These are phyloP conservation scores for Eira barbara DNA, from an alignment of 2,113 vertebrate species.

Conservation along the genomic window DNA sequence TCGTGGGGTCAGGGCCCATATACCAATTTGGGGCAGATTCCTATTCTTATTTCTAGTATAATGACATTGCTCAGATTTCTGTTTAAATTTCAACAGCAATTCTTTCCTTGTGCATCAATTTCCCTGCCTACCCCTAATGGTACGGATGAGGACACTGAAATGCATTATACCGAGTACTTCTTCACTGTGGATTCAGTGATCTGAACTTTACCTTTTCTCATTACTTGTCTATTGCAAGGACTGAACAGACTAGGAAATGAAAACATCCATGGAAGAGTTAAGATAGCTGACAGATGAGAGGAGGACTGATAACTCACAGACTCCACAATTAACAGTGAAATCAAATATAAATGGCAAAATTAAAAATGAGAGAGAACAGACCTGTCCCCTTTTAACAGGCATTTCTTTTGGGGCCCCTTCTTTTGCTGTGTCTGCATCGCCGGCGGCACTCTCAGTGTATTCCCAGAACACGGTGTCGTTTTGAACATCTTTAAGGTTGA, in stretches of 20 bases:
- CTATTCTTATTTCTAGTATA: background rate
- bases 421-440: conserved; percentile 74
- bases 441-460: conserved; percentile 67
- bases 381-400: conserved; percentile 82
- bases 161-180: background rate
- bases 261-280: background rate
- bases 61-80: background rate
- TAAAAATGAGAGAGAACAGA: conserved; percentile 66
- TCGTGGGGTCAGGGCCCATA: background rate
- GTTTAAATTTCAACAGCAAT: conserved; percentile 2
- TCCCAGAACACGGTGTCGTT: conserved; percentile 86
- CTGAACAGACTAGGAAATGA: background rate
- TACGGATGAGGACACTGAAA: background rate
- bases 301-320: background rate
- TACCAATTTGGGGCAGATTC: background rate
- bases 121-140: background rate
- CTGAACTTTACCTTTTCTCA: conserved; percentile 6
- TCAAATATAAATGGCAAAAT: background rate
- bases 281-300: background rate
- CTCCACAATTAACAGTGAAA: background rate
- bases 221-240: background rate
- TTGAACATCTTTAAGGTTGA: conserved; percentile 85
- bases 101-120: background rate
- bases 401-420: conserved; percentile 48
- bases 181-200: background rate